Evolutionary conservation across 2,888 invertebrate genomes (phyloP).

Genomic region (Phaedon cochleariae): DNA sequence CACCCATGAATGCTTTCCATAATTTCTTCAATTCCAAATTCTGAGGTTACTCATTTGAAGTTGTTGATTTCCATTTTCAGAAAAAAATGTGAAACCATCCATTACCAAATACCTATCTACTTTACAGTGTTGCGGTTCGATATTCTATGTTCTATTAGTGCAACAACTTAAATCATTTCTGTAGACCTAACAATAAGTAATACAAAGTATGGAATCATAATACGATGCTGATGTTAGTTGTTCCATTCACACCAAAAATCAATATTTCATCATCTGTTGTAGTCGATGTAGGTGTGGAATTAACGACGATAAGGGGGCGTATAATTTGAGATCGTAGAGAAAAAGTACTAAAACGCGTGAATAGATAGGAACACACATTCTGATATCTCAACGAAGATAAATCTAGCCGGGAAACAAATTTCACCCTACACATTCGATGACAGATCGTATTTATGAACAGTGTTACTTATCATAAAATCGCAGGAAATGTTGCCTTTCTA

Average conservation of each 20-base stretch:
- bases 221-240: slow-evolving; percentile 32
- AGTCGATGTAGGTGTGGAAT: slow-evolving; percentile 41
- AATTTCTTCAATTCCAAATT: no score
- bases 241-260: slow-evolving; percentile 38
- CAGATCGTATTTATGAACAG: slow-evolving; percentile 36
- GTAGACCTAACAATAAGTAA: background rate
- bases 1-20: no score
- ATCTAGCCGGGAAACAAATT: slow-evolving; percentile 37
- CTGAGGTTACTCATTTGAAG: no score
- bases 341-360: slow-evolving; percentile 35
- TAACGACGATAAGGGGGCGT: slow-evolving; percentile 40
- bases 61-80: no score
- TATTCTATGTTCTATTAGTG: no score
- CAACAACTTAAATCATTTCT: no score
- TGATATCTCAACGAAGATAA: slow-evolving; percentile 38
- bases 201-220: slow-evolving; percentile 9
- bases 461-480: slow-evolving; percentile 30
- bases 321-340: slow-evolving; percentile 36
- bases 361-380: slow-evolving; percentile 42
- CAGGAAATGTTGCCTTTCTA: slow-evolving; percentile 23
- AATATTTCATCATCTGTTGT: slow-evolving; percentile 23
- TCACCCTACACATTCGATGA: slow-evolving; percentile 30
- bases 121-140: no score
- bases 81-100: no score
- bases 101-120: no score